Evolutionary conservation across 2,888 invertebrate species (phyloP).

Genomic region (Vannuccia rotundouncinata): DNA sequence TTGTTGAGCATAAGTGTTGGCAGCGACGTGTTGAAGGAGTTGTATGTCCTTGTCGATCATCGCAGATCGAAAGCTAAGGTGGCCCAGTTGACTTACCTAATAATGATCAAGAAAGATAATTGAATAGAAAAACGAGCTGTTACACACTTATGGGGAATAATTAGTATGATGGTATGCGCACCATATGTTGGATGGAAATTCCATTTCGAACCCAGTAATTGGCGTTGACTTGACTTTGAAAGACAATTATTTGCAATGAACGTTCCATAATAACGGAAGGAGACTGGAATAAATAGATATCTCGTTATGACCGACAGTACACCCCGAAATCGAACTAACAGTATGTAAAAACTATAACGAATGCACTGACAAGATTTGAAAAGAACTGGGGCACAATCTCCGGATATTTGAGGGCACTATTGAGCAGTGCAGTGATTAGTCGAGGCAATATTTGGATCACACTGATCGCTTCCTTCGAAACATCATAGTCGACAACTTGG

Average conservation of each 20-base stretch:
- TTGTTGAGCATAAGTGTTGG: background rate
- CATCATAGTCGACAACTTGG: background rate
- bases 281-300: no score
- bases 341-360: background rate
- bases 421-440: background rate
- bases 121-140: no score
- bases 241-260: slow-evolving; percentile 24
- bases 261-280: background rate
- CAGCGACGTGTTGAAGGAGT: slow-evolving; percentile 25
- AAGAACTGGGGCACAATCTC: background rate
- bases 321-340: background rate
- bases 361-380: background rate
- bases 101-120: background rate
- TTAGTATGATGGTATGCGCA: background rate
- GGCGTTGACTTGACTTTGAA: slow-evolving; percentile 16
- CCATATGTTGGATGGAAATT: slow-evolving; percentile 4
- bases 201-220: slow-evolving; percentile 35
- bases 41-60: slow-evolving; percentile 30
- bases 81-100: background rate
- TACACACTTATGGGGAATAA: background rate
- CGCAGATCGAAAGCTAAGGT: background rate
- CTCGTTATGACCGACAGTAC: no score
- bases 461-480: slow-evolving; percentile 1
- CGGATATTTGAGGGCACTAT: background rate
- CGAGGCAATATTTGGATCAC: background rate